Evolutionary conservation across 2,113 vertebrate species (phyloP), one percentile per base, ranked within the genome.

Genomic region (Tachuris rubrigastra): DNA sequence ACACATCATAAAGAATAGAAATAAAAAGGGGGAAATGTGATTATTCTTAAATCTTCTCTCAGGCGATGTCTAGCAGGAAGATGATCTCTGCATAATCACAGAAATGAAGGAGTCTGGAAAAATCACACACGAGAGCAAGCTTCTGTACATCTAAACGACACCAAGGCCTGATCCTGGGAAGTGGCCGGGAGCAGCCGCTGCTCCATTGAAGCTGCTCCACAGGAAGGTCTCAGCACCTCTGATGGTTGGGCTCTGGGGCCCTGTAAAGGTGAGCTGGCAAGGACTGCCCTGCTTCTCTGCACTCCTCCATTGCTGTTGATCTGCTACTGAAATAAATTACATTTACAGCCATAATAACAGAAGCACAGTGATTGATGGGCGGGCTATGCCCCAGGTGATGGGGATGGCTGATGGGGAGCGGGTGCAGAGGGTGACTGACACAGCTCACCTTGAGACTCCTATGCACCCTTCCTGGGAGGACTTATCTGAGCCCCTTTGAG

Each of bases 151-250:
- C 12, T 42, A 85, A 85, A 50, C 6, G 13, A 39, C 0, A 0
- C 17, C 20, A 39, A 23, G 39, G 47, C 39, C 39, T 27, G 47
- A 74, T 20, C 56, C 60, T 58, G 69, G 69, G 13, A 65, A 47
- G 68, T 4, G 2, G 24, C 42, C 49, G 37, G 67, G 56, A 47
- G 39, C 44, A 6, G 2, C 35, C 1, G 47, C 21, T 1, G 1
- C 44, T 31, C 42, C 2, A 2, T 66, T 0, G 0, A 85, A 77
- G 35, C 41, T 0, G 0, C 58, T 76, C 37, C 0, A 0, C 0
- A 0, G 49, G 71, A 85, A 91, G 53, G 42, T 52, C 85, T 82
- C 69, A 52, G 69, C 28, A 35, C 39, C 53, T 68, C 66, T 0
- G 0, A 15, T 5, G 39, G 31, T 17, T 55, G 56, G 56, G 66